Conservation (phyloP, 1,140 invertebrate genomes). For the Galleria mellonella region DNA sequence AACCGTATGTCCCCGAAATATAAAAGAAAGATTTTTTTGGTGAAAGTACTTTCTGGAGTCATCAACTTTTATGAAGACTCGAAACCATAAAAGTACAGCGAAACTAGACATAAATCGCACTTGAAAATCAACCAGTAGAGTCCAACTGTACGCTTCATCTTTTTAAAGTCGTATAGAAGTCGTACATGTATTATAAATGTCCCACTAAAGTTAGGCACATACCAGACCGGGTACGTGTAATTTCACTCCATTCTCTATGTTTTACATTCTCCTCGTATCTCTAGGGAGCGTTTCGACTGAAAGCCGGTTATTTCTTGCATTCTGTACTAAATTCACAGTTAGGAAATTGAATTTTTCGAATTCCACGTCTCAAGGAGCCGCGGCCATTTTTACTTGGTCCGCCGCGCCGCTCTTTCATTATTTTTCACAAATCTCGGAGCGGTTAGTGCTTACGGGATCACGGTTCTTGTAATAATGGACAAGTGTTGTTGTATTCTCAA, state of each 20-base stretch:
- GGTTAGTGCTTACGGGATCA: conserved; percentile 10
- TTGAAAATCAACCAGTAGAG: too few species aligned
- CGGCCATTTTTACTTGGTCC: conserved; percentile 25
- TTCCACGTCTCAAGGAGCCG: conserved; percentile 33
- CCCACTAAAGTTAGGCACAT: conserved; percentile 18
- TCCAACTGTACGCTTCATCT: too few species aligned
- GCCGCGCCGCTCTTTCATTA: conserved; percentile 4
- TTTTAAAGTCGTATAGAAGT: too few species aligned
- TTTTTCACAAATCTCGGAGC: not conserved
- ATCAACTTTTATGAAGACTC: too few species aligned
- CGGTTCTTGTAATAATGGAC: conserved; percentile 20
- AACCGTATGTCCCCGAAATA: too few species aligned
- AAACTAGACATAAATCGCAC: too few species aligned
- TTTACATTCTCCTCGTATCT: conserved; percentile 52
- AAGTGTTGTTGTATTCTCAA: conserved; percentile 25
- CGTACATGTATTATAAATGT: conserved; percentile 9
- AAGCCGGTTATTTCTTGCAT: conserved; percentile 58
- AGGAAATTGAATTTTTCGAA: conserved; percentile 66
- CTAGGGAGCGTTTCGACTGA: conserved; percentile 33
- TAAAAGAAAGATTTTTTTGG: too few species aligned
- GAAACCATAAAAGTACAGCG: too few species aligned
- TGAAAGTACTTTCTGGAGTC: too few species aligned
- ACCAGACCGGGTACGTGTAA: conserved; percentile 31
- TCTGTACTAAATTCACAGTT: conserved; percentile 59
- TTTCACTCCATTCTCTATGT: conserved; percentile 45